Conservation (phyloP, 2,888 invertebrate genomes). For the Oligia latruncula region DNA sequence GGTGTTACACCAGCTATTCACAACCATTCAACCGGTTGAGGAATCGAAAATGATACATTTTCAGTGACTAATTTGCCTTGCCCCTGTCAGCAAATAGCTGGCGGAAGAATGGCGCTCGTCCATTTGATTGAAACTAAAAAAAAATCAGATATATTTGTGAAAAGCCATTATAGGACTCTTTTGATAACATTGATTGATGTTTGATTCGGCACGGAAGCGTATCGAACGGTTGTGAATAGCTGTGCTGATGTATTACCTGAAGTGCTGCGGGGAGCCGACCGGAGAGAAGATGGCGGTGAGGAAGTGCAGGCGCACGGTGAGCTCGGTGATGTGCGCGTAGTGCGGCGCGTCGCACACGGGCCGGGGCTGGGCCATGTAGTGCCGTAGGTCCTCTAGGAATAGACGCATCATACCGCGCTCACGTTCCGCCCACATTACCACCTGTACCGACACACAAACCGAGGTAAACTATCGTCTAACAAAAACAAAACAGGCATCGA, state of each 20-base stretch:
- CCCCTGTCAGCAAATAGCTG: too few species aligned
- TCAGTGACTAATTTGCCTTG: not conserved
- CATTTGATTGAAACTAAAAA: not conserved
- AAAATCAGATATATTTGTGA: not conserved
- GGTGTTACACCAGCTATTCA: not conserved
- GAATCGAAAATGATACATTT: not conserved
- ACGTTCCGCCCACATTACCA: slow-evolving; percentile 97
- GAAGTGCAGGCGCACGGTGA: slow-evolving; percentile 97
- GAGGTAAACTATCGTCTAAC: not conserved
- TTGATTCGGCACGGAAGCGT: too few species aligned
- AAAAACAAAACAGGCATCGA: not conserved
- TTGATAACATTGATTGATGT: not conserved
- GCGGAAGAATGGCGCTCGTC: not conserved
- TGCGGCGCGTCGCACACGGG: slow-evolving; percentile 78
- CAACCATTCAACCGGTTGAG: not conserved
- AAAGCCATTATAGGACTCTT: not conserved
- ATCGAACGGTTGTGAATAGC: not conserved
- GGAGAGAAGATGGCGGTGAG: slow-evolving; percentile 97
- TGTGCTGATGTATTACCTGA: slow-evolving; percentile 89
- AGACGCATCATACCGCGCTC: slow-evolving; percentile 98
- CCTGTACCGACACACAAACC: slow-evolving; percentile 65
- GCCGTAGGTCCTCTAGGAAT: slow-evolving; percentile 96
- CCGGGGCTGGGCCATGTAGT: slow-evolving; percentile 86
- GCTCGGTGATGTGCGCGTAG: slow-evolving; percentile 94
- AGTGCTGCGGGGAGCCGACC: slow-evolving; percentile 96